Evolutionary conservation across 2,888 invertebrate species (phyloP), one percentile per base, ranked within the genome.

Genomic region (Bugula neritina): DNA sequence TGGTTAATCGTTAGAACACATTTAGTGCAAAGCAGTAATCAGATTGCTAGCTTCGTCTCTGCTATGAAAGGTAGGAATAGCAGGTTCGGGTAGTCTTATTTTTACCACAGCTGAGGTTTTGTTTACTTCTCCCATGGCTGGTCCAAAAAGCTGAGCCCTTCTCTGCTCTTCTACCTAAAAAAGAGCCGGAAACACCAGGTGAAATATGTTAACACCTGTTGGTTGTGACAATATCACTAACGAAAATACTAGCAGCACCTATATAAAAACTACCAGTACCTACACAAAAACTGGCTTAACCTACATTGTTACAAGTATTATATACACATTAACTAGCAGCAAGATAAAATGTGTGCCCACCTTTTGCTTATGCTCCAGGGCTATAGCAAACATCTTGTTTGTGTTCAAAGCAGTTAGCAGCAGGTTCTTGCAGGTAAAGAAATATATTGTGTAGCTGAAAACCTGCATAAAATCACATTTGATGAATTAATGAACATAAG

Each of bases 351-450:
- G 43, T 23, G 23, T 5, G 5, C 21, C 27, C 31, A 63, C 63
- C 63, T 63, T 63, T 2, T 63, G 63, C 10, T 34, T 27, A n/a
- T 63, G 63, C 31, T 63, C 63, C 13, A 34, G 17, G 10, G 63
- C 63, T 13, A 63, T 63, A 63, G 63, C 63, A 13, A 63, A 13
- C 29, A 63, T 27, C n/a, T 63, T 63, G 63, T 63, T 63, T 27
- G 63, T 63, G 34, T 63, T 63, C 31, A 63, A n/a, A 13, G 63
- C 63, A 63, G 63, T 63, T 5, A 63, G 63, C 13, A 63, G 63
- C 63, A 63, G 63, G 63, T 63, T 63, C 63, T 63, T 63, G 34
- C 63, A 63, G 63, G 63, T 63, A 31, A 63, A 63, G 31, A 63
- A 63, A 63, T 31, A 63, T 31, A 63, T 63, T 2, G 63, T 63